Percentiles rank a stretch among this genome's conserved stretches.
phyloP scores from a whole-genome alignment of 1,140 invertebrate genomes.

The Meloidogyne floridensis region DNA sequence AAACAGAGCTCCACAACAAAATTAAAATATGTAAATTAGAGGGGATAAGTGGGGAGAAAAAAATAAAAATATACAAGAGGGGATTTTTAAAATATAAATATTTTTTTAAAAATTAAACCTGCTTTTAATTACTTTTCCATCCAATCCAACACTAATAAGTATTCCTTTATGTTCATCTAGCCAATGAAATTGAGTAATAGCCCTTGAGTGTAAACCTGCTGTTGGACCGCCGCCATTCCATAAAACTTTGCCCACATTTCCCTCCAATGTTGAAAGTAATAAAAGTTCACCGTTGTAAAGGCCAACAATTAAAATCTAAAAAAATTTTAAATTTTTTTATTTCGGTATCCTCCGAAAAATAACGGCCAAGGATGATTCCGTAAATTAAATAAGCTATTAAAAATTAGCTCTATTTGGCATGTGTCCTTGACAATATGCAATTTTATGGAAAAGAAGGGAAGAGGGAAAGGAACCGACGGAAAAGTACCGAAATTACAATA shows the following conservation, averaged over 20 bases:
- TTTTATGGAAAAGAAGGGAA: too few relatives aligned
- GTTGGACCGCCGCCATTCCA: constrained; percentile 19
- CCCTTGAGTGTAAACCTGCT: neutral
- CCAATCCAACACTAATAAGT: constrained; percentile 20
- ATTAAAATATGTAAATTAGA: too few relatives aligned
- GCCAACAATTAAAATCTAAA: constrained; percentile 24
- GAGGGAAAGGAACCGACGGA: too few relatives aligned
- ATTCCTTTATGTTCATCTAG: neutral
- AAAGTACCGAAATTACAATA: too few relatives aligned
- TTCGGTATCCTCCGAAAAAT: too few relatives aligned
- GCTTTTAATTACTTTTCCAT: constrained; percentile 14
- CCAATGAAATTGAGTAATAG: constrained; percentile 29
- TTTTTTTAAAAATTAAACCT: neutral
- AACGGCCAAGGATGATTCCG: too few relatives aligned
- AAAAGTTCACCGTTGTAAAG: constrained; percentile 17
- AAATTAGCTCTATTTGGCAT: too few relatives aligned
- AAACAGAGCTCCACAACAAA: too few relatives aligned
- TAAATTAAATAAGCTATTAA: too few relatives aligned
- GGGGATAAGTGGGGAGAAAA: too few relatives aligned
- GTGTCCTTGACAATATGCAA: too few relatives aligned
- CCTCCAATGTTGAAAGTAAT: neutral
- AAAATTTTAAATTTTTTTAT: neutral
- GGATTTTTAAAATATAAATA: neutral
- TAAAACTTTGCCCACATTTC: constrained; percentile 3
- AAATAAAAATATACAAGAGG: too few relatives aligned